Base-by-base conservation (phyloP, 2,113 vertebrate genomes). In the Trematocara zebra region DNA sequence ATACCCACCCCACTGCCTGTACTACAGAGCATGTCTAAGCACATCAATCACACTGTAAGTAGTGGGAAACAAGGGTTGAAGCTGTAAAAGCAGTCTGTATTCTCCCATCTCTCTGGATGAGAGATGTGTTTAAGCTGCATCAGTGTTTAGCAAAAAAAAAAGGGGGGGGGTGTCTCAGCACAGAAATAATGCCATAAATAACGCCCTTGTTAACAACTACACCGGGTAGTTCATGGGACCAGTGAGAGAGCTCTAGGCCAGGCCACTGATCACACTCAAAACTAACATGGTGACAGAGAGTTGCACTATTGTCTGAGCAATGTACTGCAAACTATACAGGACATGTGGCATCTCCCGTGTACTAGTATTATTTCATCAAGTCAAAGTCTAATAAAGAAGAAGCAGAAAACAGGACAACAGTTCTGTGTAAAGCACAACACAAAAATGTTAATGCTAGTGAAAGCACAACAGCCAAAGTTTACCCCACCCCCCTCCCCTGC, bases 21-120 rank as follows among this genome's bases (percentile, higher is more conserved):
- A 91, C 90, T 84, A 35, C 87, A 92, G 92, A 93, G 93, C 93
- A 93, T 87, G 94, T 89, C 91, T 85, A 85, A 95, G 89, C 85
- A 85, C 92, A 95, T 94, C 92, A 85, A 94, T 95, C 92, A 94
- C 47, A 85, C 89, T 14, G 86, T 80, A 12, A 85, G 83, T 59
- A 10, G 87, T 86, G 91, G 87, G 86, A 89, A 92, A 90, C 79
- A 82, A 83, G 57, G 78, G 83, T 79, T 85, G 80, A 59, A 69
- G 85, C 89, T 88, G 72, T 86, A 87, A 87, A 94, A 86, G 91
- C 87, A 82, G 87, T 88, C 82, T 91, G 87, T 91, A 89, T 94
- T 89, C 85, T 88, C 82, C 52, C 17, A 11, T 59, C 53, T 69
- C 85, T 86, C 47, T n/a, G 26, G 26, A 31, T 76, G 3, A 76